phyloP scores from a whole-genome alignment of 1,140 invertebrate genomes.

The Microplitis mediator region DNA sequence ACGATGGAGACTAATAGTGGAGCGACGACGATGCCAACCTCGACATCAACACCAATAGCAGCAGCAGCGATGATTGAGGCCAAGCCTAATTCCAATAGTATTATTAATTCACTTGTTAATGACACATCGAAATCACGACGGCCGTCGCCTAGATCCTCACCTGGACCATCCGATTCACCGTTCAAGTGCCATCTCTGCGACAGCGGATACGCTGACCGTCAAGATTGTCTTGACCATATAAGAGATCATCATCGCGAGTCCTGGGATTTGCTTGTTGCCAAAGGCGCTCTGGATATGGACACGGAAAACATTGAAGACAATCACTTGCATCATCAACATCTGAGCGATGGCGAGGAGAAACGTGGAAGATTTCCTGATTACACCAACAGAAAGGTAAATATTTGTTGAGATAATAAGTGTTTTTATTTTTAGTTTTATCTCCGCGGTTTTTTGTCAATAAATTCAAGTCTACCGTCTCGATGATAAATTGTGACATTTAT shows the following conservation, averaged over 20 bases:
- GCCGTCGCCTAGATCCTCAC: slow-evolving; percentile 40
- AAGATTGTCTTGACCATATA: slow-evolving; percentile 83
- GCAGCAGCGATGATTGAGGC: no score
- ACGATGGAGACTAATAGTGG: slow-evolving; percentile 35
- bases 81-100: slow-evolving; percentile 1
- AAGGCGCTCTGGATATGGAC: slow-evolving; percentile 77
- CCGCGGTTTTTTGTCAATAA: no score
- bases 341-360: slow-evolving; percentile 62
- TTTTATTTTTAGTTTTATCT: not conserved
- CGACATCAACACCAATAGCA: not conserved
- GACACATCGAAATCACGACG: slow-evolving; percentile 35
- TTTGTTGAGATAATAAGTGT: slow-evolving; percentile 5
- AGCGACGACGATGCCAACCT: not conserved
- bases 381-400: slow-evolving; percentile 80
- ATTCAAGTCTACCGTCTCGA: no score
- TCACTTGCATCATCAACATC: slow-evolving; percentile 39
- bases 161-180: slow-evolving; percentile 68
- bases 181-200: slow-evolving; percentile 95
- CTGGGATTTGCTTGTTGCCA: slow-evolving; percentile 77
- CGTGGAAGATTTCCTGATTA: slow-evolving; percentile 83
- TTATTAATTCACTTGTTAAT: slow-evolving; percentile 26
- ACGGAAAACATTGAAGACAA: slow-evolving; percentile 58
- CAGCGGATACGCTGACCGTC: slow-evolving; percentile 77
- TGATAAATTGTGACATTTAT: no score
- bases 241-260: slow-evolving; percentile 73